A percentile compares a stretch with the other conserved stretches of the same genome.
Conservation (phyloP, 2,113 vertebrate genomes). For the Mobula birostris region DNA sequence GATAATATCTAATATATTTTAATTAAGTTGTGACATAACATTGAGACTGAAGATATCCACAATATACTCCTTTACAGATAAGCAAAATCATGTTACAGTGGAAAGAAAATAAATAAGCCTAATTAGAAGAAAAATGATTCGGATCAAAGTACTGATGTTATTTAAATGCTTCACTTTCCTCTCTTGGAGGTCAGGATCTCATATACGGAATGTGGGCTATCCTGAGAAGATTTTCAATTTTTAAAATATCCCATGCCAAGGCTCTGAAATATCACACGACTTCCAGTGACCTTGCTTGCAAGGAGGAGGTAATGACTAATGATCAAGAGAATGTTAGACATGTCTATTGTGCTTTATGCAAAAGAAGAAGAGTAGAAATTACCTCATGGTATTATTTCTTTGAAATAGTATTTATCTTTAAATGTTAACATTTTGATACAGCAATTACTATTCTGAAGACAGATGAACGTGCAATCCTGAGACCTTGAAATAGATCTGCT, state of each 20-base stretch:
- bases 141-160: neutral
- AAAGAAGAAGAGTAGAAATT: neutral
- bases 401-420: conserved; percentile 4
- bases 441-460: neutral
- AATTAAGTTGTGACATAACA: neutral
- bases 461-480: neutral
- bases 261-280: neutral
- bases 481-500: neutral
- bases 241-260: neutral
- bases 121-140: conserved; percentile 17
- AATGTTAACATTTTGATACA: neutral
- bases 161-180: neutral
- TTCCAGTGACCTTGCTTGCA: neutral
- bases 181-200: neutral
- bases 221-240: neutral
- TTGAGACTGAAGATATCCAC: neutral
- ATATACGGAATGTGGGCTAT: conserved; percentile 2
- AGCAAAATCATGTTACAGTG: neutral
- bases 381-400: neutral
- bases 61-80: neutral
- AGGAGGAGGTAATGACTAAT: neutral
- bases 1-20: neutral
- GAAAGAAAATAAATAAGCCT: neutral
- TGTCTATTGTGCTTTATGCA: neutral
- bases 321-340: neutral